Conservation (phyloP, 2,113 vertebrate species). For the Leptobrachium leishanense region DNA sequence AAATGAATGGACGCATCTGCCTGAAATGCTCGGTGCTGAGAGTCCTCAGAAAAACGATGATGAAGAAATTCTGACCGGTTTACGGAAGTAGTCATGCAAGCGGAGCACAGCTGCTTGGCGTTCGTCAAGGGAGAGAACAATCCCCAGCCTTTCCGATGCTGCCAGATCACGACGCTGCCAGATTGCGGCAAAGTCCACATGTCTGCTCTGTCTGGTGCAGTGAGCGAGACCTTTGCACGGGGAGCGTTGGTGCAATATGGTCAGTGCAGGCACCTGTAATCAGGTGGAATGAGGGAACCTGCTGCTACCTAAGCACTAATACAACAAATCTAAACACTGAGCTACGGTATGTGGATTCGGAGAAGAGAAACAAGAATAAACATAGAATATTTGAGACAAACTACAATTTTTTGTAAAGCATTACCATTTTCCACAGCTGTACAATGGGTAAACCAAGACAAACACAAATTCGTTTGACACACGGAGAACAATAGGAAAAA, state of each 20-base stretch:
- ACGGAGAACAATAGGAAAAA: too few species aligned
- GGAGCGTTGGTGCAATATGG: background rate
- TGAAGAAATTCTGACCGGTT: slow-evolving; percentile 42
- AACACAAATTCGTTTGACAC: too few species aligned
- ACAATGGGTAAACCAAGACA: too few species aligned
- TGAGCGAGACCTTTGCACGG: background rate
- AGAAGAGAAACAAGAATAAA: too few species aligned
- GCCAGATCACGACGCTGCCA: slow-evolving; percentile 20
- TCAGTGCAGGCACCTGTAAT: too few species aligned
- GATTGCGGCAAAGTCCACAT: background rate
- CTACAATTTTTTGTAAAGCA: too few species aligned
- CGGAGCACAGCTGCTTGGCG: slow-evolving; percentile 36
- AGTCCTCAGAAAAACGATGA: slow-evolving; percentile 36
- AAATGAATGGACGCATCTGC: slow-evolving; percentile 8
- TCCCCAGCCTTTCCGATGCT: background rate
- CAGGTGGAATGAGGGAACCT: too few species aligned
- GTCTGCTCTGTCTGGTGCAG: background rate
- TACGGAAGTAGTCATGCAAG: slow-evolving; percentile 39
- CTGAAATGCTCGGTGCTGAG: slow-evolving; percentile 1
- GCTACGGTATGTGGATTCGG: too few species aligned
- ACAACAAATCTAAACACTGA: too few species aligned
- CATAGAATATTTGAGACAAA: too few species aligned
- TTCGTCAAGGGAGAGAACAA: slow-evolving; percentile 6
- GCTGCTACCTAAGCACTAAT: too few species aligned
- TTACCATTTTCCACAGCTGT: too few species aligned